Conservation (phyloP, 2,113 vertebrate species). For the Myodes glareolus region DNA sequence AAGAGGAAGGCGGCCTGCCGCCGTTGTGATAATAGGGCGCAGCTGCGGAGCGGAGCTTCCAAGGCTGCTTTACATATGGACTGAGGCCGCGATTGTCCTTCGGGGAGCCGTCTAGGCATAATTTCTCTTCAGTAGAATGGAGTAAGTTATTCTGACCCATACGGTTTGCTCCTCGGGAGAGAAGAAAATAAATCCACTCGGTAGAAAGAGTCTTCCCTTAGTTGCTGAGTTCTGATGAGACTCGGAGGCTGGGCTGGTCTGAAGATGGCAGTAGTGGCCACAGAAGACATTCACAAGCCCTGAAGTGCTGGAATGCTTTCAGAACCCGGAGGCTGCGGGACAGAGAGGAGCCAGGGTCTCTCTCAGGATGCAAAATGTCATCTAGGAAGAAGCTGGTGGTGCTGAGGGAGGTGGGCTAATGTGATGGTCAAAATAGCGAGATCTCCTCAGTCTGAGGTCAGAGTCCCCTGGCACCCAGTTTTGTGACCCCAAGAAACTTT, state of each 20-base stretch:
- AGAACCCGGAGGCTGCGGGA: too few species aligned
- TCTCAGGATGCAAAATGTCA: neutral
- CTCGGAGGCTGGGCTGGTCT: neutral
- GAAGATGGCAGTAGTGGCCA: neutral
- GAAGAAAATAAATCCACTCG: neutral
- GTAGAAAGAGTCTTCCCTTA: neutral
- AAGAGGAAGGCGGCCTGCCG: neutral
- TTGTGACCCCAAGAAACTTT: neutral
- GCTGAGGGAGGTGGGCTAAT: neutral
- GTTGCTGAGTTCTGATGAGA: neutral
- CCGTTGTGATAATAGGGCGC: constrained; percentile 4
- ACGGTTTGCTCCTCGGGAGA: neutral
- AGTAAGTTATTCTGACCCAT: neutral
- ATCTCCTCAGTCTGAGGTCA: neutral
- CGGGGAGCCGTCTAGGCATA: neutral
- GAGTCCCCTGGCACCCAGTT: rapidly evolving
- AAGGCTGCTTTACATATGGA: rapidly evolving
- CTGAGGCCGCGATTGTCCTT: neutral
- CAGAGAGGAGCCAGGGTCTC: too few species aligned
- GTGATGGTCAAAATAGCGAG: neutral
- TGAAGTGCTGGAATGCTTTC: neutral
- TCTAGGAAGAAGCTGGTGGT: neutral
- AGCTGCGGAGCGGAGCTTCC: neutral
- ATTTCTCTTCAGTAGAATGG: constrained; percentile 7
- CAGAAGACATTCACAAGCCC: neutral